Conservation (phyloP, 92 coral and sea anemone genomes). For the Isaurus tuberculatus region DNA sequence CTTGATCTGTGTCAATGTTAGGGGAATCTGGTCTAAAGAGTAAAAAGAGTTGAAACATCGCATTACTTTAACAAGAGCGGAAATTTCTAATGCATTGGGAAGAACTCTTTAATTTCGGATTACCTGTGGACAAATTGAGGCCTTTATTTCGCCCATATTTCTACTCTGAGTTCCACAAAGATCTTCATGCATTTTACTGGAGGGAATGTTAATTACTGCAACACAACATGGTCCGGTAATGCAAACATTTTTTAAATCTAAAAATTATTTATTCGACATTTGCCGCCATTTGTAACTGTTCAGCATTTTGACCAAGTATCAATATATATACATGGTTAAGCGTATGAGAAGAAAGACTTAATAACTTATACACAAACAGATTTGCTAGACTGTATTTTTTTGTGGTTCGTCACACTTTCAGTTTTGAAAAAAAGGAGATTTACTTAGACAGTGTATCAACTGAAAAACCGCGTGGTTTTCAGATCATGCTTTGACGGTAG, state of each 20-base stretch:
- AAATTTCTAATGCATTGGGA: not conserved
- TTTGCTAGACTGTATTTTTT: slow-evolving; percentile 9
- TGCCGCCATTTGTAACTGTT: slow-evolving; percentile 15
- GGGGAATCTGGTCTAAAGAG: not conserved
- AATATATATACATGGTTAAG: slow-evolving; percentile 20
- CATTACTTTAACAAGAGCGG: not conserved
- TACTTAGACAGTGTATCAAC: not conserved
- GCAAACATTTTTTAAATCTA: not conserved
- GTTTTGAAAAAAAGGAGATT: not conserved
- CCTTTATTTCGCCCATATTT: slow-evolving; percentile 3
- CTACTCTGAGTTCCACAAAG: not conserved
- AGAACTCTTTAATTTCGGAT: not conserved
- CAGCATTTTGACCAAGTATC: not conserved
- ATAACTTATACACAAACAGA: not conserved
- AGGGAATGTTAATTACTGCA: slow-evolving; percentile 39
- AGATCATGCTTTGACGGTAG: slow-evolving; percentile 25
- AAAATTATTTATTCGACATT: not conserved
- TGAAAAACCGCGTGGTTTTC: slow-evolving; percentile 7
- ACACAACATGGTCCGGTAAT: slow-evolving; percentile 48
- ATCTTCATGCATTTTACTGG: slow-evolving; percentile 51
- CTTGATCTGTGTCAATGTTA: slow-evolving; percentile 34
- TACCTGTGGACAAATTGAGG: slow-evolving; percentile 13
- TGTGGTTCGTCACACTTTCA: slow-evolving; percentile 16
- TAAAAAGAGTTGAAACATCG: slow-evolving; percentile 1
- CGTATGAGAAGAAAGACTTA: slow-evolving; percentile 1